phyloP scores from a whole-genome alignment of 2,113 vertebrate genomes.

The Nothoprocta perdicaria region DNA sequence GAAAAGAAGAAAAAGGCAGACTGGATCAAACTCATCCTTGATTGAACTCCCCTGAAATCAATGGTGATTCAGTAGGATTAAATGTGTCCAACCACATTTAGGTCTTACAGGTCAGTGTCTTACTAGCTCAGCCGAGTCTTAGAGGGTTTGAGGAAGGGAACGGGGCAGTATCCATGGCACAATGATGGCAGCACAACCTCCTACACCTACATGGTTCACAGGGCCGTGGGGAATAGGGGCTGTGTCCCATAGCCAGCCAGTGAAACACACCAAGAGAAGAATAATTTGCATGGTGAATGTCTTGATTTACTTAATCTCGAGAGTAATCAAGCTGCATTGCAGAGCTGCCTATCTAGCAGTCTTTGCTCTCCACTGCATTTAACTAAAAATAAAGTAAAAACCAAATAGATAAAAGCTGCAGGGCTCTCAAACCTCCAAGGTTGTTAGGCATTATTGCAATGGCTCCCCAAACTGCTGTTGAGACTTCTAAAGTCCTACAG shows the following conservation, averaged over 20 bases:
- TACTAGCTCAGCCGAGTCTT: neutral
- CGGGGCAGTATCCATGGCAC: neutral
- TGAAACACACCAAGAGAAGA: neutral
- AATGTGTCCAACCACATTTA: constrained; percentile 30
- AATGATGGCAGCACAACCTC: neutral
- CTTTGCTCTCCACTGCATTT: neutral
- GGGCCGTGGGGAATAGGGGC: neutral
- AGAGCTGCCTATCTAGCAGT: neutral
- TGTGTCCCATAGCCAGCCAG: neutral
- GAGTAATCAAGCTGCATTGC: neutral
- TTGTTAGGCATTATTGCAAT: constrained; percentile 23
- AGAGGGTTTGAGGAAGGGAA: neutral
- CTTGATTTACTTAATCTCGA: constrained; percentile 1
- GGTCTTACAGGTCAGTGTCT: constrained; percentile 26
- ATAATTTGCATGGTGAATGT: neutral
- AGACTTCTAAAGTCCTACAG: neutral
- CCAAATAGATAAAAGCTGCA: neutral
- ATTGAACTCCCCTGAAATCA: constrained; percentile 43
- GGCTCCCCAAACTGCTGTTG: constrained; percentile 16
- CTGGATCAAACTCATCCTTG: constrained; percentile 23
- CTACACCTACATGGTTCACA: neutral
- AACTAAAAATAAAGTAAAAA: constrained; percentile 19
- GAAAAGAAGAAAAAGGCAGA: neutral
- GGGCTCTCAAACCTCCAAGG: neutral
- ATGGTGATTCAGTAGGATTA: constrained; percentile 9